Conservation (phyloP, 2,113 vertebrate genomes). For the Falco punctatus region DNA sequence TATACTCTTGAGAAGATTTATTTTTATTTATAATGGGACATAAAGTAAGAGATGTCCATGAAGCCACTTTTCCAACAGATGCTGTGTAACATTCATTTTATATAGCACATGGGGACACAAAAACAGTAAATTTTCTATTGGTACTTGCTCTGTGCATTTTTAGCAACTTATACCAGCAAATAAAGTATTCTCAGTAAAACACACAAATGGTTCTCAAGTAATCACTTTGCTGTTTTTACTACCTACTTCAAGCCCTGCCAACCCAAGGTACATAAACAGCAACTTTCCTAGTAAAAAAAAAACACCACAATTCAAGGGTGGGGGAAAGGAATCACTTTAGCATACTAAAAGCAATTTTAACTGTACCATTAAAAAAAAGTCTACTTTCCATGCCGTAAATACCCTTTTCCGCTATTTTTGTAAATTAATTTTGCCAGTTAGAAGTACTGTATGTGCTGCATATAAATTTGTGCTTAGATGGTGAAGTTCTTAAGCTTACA, state of each 20-base stretch:
- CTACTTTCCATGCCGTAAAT: constrained; percentile 81
- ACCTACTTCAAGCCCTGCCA: constrained; percentile 80
- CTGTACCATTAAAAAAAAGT: constrained; percentile 75
- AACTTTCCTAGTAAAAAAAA: constrained; percentile 66
- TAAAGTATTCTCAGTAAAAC: constrained; percentile 85
- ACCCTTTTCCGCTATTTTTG: constrained; percentile 81
- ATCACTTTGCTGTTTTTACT: constrained; percentile 83
- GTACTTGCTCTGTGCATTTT: constrained; percentile 87
- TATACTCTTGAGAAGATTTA: constrained; percentile 88
- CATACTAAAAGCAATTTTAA: constrained; percentile 75
- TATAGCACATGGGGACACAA: constrained; percentile 82
- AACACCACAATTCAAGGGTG: constrained; percentile 48
- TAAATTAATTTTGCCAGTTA: constrained; percentile 83
- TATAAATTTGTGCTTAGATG: constrained; percentile 84
- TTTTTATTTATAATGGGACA: constrained; percentile 87
- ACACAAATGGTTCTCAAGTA: constrained; percentile 82
- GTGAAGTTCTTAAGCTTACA: constrained; percentile 81
- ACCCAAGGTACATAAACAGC: constrained; percentile 76
- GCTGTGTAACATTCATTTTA: constrained; percentile 84
- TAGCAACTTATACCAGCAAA: constrained; percentile 87
- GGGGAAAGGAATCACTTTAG: constrained; percentile 63
- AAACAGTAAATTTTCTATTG: constrained; percentile 83
- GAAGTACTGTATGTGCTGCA: constrained; percentile 80
- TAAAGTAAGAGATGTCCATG: constrained; percentile 81
- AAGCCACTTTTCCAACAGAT: constrained; percentile 85